A percentile compares a stretch with the other conserved stretches of the same genome.
These are phyloP conservation scores for Sminthurinus aureus DNA, from an alignment of 2,888 invertebrate species.

Conservation along the genomic window DNA sequence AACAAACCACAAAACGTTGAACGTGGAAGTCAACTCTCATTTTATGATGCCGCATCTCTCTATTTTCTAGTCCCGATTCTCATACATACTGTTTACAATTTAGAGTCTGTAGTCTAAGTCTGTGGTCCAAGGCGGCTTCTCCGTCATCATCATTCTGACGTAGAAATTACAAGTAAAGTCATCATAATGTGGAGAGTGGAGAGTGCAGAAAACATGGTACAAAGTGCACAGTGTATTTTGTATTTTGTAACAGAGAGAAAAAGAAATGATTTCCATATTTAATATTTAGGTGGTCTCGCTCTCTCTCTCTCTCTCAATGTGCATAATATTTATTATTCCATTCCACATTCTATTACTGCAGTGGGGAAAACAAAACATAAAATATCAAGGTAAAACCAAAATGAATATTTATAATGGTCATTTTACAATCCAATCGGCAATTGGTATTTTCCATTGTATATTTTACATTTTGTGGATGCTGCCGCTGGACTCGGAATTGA, in stretches of 20 bases:
- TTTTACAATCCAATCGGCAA: background rate
- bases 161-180: background rate
- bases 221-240: background rate
- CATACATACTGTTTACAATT: background rate
- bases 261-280: background rate
- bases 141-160: background rate
- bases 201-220: background rate
- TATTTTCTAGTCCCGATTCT: background rate
- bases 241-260: background rate
- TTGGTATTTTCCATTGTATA: too few species aligned
- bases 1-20: background rate
- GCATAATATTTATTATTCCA: background rate
- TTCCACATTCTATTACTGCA: background rate
- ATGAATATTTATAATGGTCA: background rate
- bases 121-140: too few species aligned
- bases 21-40: conserved; percentile 4
- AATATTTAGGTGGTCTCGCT: background rate
- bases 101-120: background rate
- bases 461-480: too few species aligned
- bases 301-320: too few species aligned
- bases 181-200: too few species aligned
- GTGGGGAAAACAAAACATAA: background rate
- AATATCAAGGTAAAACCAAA: background rate
- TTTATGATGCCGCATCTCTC: background rate
- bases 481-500: too few species aligned